phyloP scores from a whole-genome alignment of 2,888 invertebrate genomes.

The Lepidochitona cinerea region DNA sequence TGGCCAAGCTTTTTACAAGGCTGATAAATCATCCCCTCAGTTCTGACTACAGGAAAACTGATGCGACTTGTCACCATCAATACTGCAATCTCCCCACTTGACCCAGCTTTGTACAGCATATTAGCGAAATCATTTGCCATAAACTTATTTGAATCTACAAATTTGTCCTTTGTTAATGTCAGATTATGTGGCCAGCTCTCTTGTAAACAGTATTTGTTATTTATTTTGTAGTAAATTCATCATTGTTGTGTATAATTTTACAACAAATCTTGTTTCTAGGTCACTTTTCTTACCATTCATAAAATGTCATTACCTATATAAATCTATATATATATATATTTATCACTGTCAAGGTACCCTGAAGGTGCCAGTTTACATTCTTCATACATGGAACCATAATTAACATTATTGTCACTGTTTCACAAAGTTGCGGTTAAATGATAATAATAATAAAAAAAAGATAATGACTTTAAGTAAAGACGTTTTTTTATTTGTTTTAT shows the following conservation, averaged over 20 bases:
- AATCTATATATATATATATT: not conserved
- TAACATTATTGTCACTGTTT: conserved; percentile 3
- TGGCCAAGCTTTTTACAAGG: too few relatives aligned
- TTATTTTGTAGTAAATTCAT: not conserved
- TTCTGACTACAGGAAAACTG: too few relatives aligned
- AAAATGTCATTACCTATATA: conserved; percentile 1
- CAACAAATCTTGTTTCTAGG: not conserved
- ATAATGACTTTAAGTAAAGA: not conserved
- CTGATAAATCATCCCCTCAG: too few relatives aligned
- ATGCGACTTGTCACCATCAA: too few relatives aligned
- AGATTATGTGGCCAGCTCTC: not conserved
- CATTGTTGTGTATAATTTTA: not conserved
- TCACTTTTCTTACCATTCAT: conserved; percentile 6
- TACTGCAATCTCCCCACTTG: too few relatives aligned
- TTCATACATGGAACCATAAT: conserved; percentile 1
- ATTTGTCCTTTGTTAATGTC: not conserved
- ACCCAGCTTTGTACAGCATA: too few relatives aligned
- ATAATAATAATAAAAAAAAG: conserved; percentile 7
- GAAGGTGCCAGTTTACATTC: not conserved
- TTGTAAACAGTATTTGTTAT: conserved; percentile 7
- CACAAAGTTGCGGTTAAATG: conserved; percentile 5
- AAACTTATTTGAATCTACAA: not conserved
- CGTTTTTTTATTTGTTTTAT: not conserved
- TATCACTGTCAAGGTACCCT: not conserved
- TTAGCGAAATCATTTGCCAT: not conserved